Conservation (phyloP, 2,888 invertebrate genomes). For the Gandaritis pyraliata region DNA sequence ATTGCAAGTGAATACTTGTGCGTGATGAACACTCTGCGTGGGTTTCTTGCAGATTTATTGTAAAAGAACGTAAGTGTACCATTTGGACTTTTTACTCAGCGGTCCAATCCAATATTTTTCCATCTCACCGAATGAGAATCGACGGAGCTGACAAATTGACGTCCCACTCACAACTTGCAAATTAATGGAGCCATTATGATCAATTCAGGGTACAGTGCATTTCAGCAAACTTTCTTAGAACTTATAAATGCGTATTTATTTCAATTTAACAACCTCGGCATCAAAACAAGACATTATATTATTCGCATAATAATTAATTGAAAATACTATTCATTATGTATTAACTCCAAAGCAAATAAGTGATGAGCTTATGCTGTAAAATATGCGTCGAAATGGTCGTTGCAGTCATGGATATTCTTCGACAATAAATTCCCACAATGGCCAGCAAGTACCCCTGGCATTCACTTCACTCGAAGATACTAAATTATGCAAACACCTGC, state of each 20-base stretch:
- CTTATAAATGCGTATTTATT: too few species aligned
- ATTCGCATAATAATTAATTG: too few species aligned
- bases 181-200: slow-evolving; percentile 22
- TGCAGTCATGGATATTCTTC: slow-evolving; percentile 16
- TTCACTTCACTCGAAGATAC: slow-evolving; percentile 26
- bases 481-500: slow-evolving; percentile 37
- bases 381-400: slow-evolving; percentile 1
- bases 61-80: slow-evolving; percentile 51
- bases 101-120: slow-evolving; percentile 44
- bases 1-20: slow-evolving; percentile 34
- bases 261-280: too few species aligned
- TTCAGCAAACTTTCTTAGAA: background rate
- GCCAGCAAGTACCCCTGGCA: slow-evolving; percentile 22
- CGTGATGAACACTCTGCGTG: slow-evolving; percentile 41
- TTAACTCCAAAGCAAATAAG: too few species aligned
- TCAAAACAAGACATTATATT: too few species aligned
- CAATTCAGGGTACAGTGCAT: slow-evolving; percentile 8
- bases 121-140: slow-evolving; percentile 36
- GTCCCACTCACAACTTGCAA: slow-evolving; percentile 23
- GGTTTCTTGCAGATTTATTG: slow-evolving; percentile 54
- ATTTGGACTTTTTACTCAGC: slow-evolving; percentile 60
- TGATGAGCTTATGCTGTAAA: background rate
- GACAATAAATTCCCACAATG: slow-evolving; percentile 26
- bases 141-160: slow-evolving; percentile 33
- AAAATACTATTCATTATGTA: too few species aligned